These are phyloP conservation scores for Trachelus iudaicus DNA, from an alignment of 2,888 invertebrate species.

Conservation along the genomic window DNA sequence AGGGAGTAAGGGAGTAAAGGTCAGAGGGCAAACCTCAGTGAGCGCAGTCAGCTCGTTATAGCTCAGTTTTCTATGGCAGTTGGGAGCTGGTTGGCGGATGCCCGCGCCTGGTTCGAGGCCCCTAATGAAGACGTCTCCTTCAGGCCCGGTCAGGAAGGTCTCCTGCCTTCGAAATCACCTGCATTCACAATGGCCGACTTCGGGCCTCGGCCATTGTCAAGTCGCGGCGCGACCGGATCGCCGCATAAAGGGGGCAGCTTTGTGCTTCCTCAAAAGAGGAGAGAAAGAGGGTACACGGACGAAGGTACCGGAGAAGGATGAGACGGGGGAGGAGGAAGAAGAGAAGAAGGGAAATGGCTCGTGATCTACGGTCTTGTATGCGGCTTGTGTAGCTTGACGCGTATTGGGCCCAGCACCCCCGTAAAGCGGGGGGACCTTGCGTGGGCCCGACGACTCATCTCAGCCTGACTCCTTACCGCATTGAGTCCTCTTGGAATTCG, in stretches of 20 bases:
- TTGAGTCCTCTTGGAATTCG: slow-evolving; percentile 13
- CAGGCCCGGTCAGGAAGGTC: slow-evolving; percentile 20
- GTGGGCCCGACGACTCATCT: not conserved
- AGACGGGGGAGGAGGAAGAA: slow-evolving; percentile 8
- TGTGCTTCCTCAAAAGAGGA: slow-evolving; percentile 34
- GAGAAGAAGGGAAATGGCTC: slow-evolving; percentile 1
- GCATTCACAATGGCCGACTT: slow-evolving; percentile 44
- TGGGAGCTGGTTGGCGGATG: slow-evolving; percentile 11
- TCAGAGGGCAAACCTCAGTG: not conserved
- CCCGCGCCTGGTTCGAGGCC: slow-evolving; percentile 7
- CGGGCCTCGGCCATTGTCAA: slow-evolving; percentile 27
- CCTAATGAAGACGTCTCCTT: slow-evolving; percentile 43
- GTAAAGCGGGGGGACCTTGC: not conserved
- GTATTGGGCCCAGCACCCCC: not conserved
- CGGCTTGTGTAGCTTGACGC: not conserved
- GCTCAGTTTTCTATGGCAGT: not conserved
- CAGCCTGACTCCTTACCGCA: slow-evolving; percentile 12
- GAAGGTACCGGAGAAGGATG: slow-evolving; percentile 18
- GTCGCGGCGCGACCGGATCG: slow-evolving; percentile 22
- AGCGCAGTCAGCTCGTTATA: not conserved
- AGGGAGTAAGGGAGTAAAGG: not conserved
- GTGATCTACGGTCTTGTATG: slow-evolving; percentile 1
- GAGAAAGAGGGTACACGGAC: slow-evolving; percentile 13
- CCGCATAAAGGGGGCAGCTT: slow-evolving; percentile 32
- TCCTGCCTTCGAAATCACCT: slow-evolving; percentile 13